Evolutionary conservation across 1,140 invertebrate species (phyloP), one percentile per base, ranked within the genome.

Genomic region (Bombus ignitus): DNA sequence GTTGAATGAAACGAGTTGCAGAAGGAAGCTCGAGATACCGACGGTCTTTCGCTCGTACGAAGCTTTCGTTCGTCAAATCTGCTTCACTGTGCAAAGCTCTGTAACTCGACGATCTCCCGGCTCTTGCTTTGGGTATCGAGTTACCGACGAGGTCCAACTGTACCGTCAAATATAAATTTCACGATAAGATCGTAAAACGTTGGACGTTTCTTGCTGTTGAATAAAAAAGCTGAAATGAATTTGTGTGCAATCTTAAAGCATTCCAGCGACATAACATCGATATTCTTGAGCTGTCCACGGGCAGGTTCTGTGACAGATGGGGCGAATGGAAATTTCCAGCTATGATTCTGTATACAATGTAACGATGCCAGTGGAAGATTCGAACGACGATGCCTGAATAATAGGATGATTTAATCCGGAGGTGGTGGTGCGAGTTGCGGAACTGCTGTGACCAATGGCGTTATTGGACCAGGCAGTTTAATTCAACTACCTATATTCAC

Each of bases 361-460:
- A 85, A 85, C 65, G 86, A 88, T 32, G 44, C 28, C 37, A 22
- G 22, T 47, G 39, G 75, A 83, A 83, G 73, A 76, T 68, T 68
- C 37, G 72, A 85, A 84, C 87, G 86, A 73, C 77, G 77, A 53
- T 62, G 73, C 78, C 86, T 35, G 70, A 37, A 76, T 89, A 88
- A 89, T 89, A 53, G 79, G 79, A 88, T 88, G 88, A 89, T 89
- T 89, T 88, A 88, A 89, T 86, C 83, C 85, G 87, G 77, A 86
- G 84, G 85, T 81, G 88, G 77, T 68, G 77, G 77, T 81, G 68
- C 86, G 81, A 73, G 82, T 78, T 81, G 74, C 87, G 81, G 86
- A 83, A 85, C 72, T 85, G 73, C 66, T 88, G 77, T 89, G 88
- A 88, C 73, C 87, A 88, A 88, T 88, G 72, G 62, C 73, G 72